Evolutionary conservation across 2,888 invertebrate species (phyloP), one percentile per base, ranked within the genome.

Genomic region (Lycophotia porphyrea): DNA sequence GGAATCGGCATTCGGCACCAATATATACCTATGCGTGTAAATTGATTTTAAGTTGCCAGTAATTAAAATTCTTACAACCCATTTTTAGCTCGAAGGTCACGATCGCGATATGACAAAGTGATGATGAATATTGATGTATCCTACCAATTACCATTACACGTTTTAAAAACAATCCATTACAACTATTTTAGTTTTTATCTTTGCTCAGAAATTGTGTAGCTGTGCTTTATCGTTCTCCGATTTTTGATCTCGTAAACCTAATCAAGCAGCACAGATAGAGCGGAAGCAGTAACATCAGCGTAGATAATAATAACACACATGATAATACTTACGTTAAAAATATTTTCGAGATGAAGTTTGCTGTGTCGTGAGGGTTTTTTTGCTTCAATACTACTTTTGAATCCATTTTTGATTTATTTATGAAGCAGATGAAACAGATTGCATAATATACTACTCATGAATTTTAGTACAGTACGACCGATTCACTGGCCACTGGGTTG

Each of bases 301-400:
- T 52, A 42, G 58, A 52, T 82, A 77, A 68, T 69, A 42, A 27
- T 76, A 73, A 36, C 67, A 64, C 72, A 83, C 73, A 77, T 84
- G 86, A 60, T 73, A 63, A 68, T 87, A 97, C 97, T 97, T 92
- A 97, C 98, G 97, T 97, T 90, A 97, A 97, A 88, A 97, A 94
- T 83, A 97, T 91, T 93, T 96, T 97, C 18, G 97, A 97, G 36
- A 97, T 76, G 65, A 96, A 89, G 92, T 97, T 97, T 0, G 97
- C 97, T 71, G 93, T 95, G 55, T 96, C 95, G 86, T 97, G 96
- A 1, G 97, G 97, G 92, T 97, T 97, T 74, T 97, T 97, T 87
- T 97, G 97, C 75, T 97, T 96, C 82, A 97, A 94, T 87, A 97
- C 97, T 82, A 97, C 97, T 90, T 97, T 97, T 68, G 97, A 97